phyloP scores from a whole-genome alignment of 1,140 invertebrate genomes.

The Coptotermes formosanus region DNA sequence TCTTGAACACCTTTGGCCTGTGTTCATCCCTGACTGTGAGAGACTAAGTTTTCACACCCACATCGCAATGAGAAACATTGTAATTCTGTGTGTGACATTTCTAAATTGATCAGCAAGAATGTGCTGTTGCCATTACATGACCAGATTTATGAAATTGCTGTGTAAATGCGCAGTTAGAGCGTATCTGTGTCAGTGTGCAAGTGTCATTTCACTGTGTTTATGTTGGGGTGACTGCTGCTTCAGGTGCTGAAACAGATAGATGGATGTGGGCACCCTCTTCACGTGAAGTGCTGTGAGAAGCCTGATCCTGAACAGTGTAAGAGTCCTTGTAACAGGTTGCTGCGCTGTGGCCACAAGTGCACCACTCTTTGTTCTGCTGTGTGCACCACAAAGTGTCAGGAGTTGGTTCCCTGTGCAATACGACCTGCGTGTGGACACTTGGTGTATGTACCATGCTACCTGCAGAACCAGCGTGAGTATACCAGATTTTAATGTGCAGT shows the following conservation, averaged over 20 bases:
- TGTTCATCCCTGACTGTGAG: no score
- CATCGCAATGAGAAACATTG: no score
- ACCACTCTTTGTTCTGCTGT: conserved; percentile 42
- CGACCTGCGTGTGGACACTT: conserved; percentile 48
- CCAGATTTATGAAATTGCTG: no score
- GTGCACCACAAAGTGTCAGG: conserved; percentile 47
- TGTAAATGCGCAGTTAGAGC: no score
- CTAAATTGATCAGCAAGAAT: no score
- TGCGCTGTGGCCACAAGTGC: conserved; percentile 53
- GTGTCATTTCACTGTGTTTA: background rate
- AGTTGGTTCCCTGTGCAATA: conserved; percentile 38
- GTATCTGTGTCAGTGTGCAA: no score
- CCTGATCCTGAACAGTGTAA: conserved; percentile 43
- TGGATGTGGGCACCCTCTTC: conserved; percentile 48
- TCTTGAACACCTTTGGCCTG: no score
- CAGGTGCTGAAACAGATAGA: conserved; percentile 50
- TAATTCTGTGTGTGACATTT: no score
- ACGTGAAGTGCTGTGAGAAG: conserved; percentile 42
- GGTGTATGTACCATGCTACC: conserved; percentile 47
- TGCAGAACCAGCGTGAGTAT: background rate
- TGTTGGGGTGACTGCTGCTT: background rate
- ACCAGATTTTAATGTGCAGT: background rate
- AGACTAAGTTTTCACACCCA: no score
- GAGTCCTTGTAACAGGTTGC: conserved; percentile 42
- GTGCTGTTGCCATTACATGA: no score